A percentile compares a stretch with the other conserved stretches of the same genome.
phyloP scores from a whole-genome alignment of 2,888 invertebrate species.

The Atethmia centrago region DNA sequence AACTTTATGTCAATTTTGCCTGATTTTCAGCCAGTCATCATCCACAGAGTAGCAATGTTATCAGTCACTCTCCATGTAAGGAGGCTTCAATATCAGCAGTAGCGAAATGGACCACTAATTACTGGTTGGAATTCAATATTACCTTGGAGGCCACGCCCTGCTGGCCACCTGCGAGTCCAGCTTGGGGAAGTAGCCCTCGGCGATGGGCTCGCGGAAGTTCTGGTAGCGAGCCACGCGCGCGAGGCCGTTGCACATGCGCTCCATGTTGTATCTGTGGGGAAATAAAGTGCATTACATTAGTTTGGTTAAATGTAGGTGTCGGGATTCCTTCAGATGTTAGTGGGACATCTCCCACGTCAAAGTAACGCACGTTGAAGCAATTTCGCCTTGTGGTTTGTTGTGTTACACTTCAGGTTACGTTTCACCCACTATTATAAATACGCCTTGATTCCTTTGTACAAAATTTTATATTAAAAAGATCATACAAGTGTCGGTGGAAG shows the following conservation, averaged over 20 bases:
- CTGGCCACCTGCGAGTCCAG: slow-evolving; percentile 94
- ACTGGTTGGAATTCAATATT: neutral
- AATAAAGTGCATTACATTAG: neutral
- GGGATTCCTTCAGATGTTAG: neutral
- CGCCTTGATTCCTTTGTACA: too few relatives aligned
- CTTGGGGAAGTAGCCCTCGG: slow-evolving; percentile 96
- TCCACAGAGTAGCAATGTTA: neutral
- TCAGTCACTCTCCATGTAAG: neutral
- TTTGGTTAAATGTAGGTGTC: neutral
- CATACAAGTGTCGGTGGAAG: too few relatives aligned
- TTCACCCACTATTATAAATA: too few relatives aligned
- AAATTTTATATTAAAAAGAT: too few relatives aligned
- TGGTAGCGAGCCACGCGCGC: slow-evolving; percentile 91
- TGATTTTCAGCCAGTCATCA: too few relatives aligned
- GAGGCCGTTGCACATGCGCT: slow-evolving; percentile 93
- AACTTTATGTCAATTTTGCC: too few relatives aligned
- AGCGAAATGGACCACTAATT: neutral
- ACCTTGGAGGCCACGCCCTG: slow-evolving; percentile 94
- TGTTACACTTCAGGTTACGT: too few relatives aligned
- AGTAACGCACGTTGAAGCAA: neutral
- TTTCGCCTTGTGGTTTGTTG: too few relatives aligned
- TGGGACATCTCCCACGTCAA: too few relatives aligned
- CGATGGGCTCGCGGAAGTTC: slow-evolving; percentile 93
- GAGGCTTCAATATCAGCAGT: neutral
- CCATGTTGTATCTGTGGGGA: slow-evolving; percentile 92